A percentile compares a stretch with the other conserved stretches of the same genome.
phyloP scores from a whole-genome alignment of 2,888 invertebrate species.

The Agrenia bidenticulata region DNA sequence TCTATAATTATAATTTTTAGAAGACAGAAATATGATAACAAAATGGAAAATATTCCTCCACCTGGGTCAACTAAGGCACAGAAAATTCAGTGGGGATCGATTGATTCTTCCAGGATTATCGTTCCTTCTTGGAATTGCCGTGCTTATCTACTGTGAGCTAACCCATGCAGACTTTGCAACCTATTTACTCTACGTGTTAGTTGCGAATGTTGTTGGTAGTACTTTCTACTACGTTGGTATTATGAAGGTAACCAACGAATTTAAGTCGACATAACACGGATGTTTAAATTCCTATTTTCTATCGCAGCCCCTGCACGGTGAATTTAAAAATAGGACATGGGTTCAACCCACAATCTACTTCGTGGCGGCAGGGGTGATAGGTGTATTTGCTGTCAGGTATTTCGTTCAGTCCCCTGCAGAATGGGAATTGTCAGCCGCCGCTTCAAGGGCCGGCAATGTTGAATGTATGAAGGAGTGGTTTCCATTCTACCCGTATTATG shows the following conservation, averaged over 20 bases:
- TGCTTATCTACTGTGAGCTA: conserved; percentile 44
- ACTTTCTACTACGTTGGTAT: conserved; percentile 71
- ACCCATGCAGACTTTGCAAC: conserved; percentile 69
- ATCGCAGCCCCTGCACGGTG: conserved; percentile 48
- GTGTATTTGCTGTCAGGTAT: conserved; percentile 44
- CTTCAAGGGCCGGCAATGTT: conserved; percentile 46
- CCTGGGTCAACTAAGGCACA: conserved; percentile 35
- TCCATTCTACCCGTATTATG: conserved; percentile 48
- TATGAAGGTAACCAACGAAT: conserved; percentile 87
- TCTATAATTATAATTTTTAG: conserved; percentile 19
- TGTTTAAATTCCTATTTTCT: too few relatives aligned
- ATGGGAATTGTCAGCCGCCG: conserved; percentile 50
- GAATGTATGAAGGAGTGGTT: conserved; percentile 44
- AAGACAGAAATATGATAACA: conserved; percentile 28
- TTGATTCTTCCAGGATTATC: conserved; percentile 42
- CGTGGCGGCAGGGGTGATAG: conserved; percentile 36
- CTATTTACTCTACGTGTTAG: conserved; percentile 74
- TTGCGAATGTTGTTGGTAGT: conserved; percentile 79
- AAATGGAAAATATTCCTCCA: conserved; percentile 31
- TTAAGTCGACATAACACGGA: too few relatives aligned
- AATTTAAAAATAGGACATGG: conserved; percentile 50
- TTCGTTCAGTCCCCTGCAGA: conserved; percentile 45
- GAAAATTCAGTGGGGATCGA: conserved; percentile 36
- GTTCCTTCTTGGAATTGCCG: conserved; percentile 40
- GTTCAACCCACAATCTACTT: conserved; percentile 49